Evolutionary conservation across 1,140 invertebrate species (phyloP).

Genomic region (Drosophila repleta): DNA sequence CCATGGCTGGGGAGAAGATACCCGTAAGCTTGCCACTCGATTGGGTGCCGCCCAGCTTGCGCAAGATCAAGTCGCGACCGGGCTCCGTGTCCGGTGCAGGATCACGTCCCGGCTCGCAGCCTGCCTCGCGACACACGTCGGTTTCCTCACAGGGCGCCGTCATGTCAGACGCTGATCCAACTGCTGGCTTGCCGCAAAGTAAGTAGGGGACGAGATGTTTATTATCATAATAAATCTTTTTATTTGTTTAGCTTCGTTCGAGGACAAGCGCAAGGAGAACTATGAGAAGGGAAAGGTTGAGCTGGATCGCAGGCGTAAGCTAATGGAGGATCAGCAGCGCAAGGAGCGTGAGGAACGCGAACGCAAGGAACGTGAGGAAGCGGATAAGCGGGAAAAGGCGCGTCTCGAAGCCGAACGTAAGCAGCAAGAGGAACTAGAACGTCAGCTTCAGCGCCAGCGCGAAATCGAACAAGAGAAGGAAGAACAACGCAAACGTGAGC

Average conservation of each 20-base stretch:
- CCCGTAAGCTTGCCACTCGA: constrained; percentile 92
- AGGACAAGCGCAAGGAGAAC: constrained; percentile 98
- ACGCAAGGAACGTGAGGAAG: constrained; percentile 95
- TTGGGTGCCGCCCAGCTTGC: constrained; percentile 94
- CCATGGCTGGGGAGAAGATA: constrained; percentile 90
- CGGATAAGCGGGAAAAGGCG: constrained; percentile 92
- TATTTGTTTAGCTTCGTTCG: constrained; percentile 90
- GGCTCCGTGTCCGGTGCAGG: constrained; percentile 70
- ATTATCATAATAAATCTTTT: not conserved
- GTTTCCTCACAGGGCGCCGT: constrained; percentile 86
- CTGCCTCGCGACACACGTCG: constrained; percentile 83
- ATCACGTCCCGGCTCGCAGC: constrained; percentile 75
- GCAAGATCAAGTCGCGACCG: constrained; percentile 85
- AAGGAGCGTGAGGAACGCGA: constrained; percentile 94
- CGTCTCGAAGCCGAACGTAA: constrained; percentile 87
- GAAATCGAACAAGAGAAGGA: constrained; percentile 94
- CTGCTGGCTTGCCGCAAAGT: constrained; percentile 86
- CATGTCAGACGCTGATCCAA: constrained; percentile 85
- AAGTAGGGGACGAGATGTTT: constrained; percentile 38
- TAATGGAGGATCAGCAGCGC: constrained; percentile 87
- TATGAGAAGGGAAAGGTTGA: constrained; percentile 99
- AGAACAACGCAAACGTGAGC: constrained; percentile 89
- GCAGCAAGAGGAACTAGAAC: constrained; percentile 86
- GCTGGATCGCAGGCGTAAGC: constrained; percentile 94
- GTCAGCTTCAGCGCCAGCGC: constrained; percentile 86